Evolutionary conservation across 2,888 invertebrate genomes (phyloP).

Genomic region (Athetis lepigone): DNA sequence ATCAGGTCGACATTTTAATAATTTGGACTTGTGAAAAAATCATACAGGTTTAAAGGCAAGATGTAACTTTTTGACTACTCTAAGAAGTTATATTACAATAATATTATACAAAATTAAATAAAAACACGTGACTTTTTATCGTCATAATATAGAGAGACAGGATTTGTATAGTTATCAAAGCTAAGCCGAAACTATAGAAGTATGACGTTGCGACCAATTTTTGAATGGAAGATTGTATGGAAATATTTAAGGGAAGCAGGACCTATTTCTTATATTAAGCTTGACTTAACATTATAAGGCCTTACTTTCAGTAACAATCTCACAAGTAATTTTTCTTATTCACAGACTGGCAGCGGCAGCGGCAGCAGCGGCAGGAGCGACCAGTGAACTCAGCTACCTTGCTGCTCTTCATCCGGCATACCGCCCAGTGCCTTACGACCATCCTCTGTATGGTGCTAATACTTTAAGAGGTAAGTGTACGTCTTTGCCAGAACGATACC

Average conservation of each 20-base stretch:
- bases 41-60: constrained; percentile 33
- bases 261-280: too few species aligned
- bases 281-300: background rate
- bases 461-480: constrained; percentile 88
- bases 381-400: constrained; percentile 88
- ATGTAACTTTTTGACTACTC: background rate
- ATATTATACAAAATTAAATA: too few species aligned
- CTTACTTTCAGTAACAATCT: background rate
- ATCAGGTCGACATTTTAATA: constrained; percentile 49
- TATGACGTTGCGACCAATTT: too few species aligned
- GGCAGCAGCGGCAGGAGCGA: constrained; percentile 86
- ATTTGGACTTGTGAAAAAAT: constrained; percentile 30
- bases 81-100: constrained; percentile 1
- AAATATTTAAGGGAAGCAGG: too few species aligned
- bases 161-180: too few species aligned
- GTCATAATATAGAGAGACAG: too few species aligned
- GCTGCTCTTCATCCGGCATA: constrained; percentile 90
- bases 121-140: too few species aligned
- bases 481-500: too few species aligned
- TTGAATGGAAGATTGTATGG: too few species aligned
- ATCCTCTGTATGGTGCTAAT: constrained; percentile 89
- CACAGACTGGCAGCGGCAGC: constrained; percentile 86
- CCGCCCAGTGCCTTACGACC: constrained; percentile 91
- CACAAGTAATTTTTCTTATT: constrained; percentile 33
- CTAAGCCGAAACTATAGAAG: too few species aligned